phyloP scores from a whole-genome alignment of 2,797 vertebrate genomes.

The Crocodylus rhombifer region DNA sequence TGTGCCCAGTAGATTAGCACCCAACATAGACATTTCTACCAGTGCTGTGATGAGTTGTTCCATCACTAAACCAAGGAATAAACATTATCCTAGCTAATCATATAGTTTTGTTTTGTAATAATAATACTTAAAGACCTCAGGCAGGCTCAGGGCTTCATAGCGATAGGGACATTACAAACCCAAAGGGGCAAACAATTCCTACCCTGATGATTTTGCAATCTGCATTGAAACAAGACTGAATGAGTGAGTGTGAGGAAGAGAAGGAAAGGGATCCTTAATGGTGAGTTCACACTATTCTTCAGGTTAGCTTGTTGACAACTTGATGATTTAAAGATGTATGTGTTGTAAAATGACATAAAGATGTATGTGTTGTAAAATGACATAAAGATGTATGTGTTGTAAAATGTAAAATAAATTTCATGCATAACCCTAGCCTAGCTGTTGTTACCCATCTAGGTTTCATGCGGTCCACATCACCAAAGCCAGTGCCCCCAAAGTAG shows the following conservation, averaged over 20 bases:
- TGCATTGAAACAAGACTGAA: not conserved
- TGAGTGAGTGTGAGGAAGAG: not conserved
- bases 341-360: too few relatives aligned
- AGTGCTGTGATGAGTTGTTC: not conserved
- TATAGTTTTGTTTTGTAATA: not conserved
- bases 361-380: too few relatives aligned
- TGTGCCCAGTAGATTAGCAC: too few relatives aligned
- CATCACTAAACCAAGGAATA: not conserved
- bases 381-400: too few relatives aligned
- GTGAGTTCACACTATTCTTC: not conserved
- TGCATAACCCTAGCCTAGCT: not conserved
- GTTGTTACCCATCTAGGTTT: not conserved
- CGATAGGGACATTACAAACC: not conserved
- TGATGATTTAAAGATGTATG: too few relatives aligned
- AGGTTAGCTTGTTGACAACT: not conserved
- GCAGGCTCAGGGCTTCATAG: not conserved
- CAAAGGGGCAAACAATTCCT: not conserved
- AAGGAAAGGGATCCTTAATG: not conserved
- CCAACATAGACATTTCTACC: too few relatives aligned
- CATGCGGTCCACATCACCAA: not conserved
- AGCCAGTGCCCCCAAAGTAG: not conserved
- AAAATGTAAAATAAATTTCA: too few relatives aligned
- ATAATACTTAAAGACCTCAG: not conserved
- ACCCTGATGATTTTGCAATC: not conserved
- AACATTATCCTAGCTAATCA: not conserved